Evolutionary conservation across 2,888 invertebrate genomes (phyloP).

Genomic region (Timema podura): DNA sequence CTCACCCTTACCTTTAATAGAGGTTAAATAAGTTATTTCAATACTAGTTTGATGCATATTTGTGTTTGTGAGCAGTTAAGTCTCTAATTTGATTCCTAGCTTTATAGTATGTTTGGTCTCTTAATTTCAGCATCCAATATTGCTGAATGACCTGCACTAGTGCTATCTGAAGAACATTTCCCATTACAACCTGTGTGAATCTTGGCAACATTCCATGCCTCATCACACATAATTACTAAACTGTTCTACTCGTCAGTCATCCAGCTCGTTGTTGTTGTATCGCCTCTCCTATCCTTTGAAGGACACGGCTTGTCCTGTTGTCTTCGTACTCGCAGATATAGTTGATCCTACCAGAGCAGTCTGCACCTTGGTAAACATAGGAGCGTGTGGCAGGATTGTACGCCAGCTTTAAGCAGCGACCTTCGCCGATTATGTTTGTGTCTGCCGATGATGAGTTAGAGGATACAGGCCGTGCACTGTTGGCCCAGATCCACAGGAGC

Average conservation of each 20-base stretch:
- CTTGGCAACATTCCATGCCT: too few species aligned
- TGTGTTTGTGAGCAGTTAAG: too few species aligned
- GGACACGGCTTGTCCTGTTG: slow-evolving; percentile 24
- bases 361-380: slow-evolving; percentile 67
- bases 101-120: too few species aligned
- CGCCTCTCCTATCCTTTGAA: slow-evolving; percentile 18
- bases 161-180: too few species aligned
- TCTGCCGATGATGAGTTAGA: slow-evolving; percentile 27
- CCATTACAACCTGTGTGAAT: too few species aligned
- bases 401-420: slow-evolving; percentile 66
- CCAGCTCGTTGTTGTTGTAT: neutral
- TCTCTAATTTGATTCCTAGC: too few species aligned
- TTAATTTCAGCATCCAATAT: too few species aligned
- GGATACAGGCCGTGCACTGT: slow-evolving; percentile 68
- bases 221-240: too few species aligned
- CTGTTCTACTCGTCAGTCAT: neutral
- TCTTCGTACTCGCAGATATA: slow-evolving; percentile 65
- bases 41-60: too few species aligned
- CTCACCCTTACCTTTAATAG: too few species aligned
- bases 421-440: slow-evolving; percentile 50
- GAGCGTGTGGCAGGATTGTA: slow-evolving; percentile 57
- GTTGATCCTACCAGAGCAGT: slow-evolving; percentile 63
- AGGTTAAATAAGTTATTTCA: too few species aligned
- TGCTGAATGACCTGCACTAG: too few species aligned
- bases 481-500: slow-evolving; percentile 82